Conservation (phyloP, 92 coral and sea anemone species). For the Scolanthus callimorphus region DNA sequence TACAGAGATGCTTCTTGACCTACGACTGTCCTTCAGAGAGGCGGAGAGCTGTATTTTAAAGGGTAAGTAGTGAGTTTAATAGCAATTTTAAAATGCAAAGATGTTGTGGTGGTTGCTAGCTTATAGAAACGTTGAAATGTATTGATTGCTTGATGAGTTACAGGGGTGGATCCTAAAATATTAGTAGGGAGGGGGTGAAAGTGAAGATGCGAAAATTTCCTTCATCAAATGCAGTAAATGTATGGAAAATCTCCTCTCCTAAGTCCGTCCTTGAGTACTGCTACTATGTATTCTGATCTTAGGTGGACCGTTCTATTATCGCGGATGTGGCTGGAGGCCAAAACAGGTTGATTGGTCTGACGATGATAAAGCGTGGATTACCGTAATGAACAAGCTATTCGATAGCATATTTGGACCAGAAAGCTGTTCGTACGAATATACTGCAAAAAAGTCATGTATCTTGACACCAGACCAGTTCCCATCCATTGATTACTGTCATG, state of each 20-base stretch:
- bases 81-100: no score
- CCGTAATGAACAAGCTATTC: conserved; percentile 14
- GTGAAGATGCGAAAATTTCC: no score
- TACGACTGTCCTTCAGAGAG: conserved; percentile 1
- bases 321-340: conserved; percentile 36
- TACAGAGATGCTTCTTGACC: conserved; percentile 1
- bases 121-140: no score
- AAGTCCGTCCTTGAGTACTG: background rate
- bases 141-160: no score
- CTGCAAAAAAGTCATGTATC: conserved; percentile 1
- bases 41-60: background rate
- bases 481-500: background rate
- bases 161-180: no score
- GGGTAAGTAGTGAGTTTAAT: background rate
- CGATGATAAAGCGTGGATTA: conserved; percentile 20
- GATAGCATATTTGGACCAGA: conserved; percentile 22
- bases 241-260: no score
- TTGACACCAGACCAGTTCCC: conserved; percentile 4
- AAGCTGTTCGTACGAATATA: conserved; percentile 17
- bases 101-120: no score
- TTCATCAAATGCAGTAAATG: no score
- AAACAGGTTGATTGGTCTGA: conserved; percentile 7
- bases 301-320: conserved; percentile 28
- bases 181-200: no score
- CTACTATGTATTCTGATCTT: background rate